Base-by-base conservation (phyloP, 1,140 invertebrate species). In the Scaptodrosophila lebanonensis region DNA sequence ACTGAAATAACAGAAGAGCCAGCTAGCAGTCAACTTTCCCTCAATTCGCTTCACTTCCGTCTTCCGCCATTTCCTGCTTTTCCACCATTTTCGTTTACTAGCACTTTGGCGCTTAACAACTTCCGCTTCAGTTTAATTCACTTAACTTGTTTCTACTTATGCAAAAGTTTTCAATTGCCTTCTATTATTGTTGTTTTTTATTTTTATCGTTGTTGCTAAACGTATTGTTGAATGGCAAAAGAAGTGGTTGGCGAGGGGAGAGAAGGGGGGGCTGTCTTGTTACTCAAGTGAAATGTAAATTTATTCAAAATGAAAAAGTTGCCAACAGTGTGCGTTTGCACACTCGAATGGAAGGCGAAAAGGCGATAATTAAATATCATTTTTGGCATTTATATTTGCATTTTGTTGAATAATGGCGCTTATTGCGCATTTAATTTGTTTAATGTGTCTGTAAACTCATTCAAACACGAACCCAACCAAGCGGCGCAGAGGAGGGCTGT, bases 131-230 rank as follows among this genome's bases (percentile, higher is more conserved):
- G 54, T 42, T 71, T 66, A 82, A 79, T 59, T 68, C 77, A 79
- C 60, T 79, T 77, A 82, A 64, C 75, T 50, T 71, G 60, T 69
- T 57, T 65, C 69, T 58, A 77, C 73, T 77, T 79, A 56, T 82
- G 73, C 73, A 69, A 79, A 79, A 79, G 65, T 79, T 79, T 75
- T 75, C 75, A 82, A 79, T 79, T 79, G 73, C 69, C 75, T 53
- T 64, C 70, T 76, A 70, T 70, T 75, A 58, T 61, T 66, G 66
- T 75, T 75, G 64, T 73, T 65, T 40, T 39, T 44, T 54, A 48
- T 54, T 63, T 57, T 51, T 22, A 40, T 52, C 40, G 58, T 30
- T 57, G 36, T 40, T 57, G 43, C 36, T 11, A 36, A 15, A 18
- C 48, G 30, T 17, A 53, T 65, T 54, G 56, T 68, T 39, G 57